Base-by-base conservation (phyloP, 2,113 vertebrate species). In the Piaya cayana region DNA sequence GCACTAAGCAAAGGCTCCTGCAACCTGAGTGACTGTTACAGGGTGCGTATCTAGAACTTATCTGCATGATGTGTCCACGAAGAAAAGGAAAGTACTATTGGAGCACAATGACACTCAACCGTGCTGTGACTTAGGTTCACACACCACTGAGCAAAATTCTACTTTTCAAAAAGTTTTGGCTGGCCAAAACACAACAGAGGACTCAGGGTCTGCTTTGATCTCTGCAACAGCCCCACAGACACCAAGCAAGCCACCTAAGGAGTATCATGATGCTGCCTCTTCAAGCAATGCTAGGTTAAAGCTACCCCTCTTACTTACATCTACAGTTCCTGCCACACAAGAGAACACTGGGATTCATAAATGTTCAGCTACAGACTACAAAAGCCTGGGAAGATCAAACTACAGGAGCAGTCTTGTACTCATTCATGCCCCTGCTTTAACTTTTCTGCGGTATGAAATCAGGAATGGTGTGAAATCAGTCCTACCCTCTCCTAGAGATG, bases 1-100 rank as follows among this genome's bases (percentile, higher is more conserved):
- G 23, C 49, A 52, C 55, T 3, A 3, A 69, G 72, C 67, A 78
- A 72, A 67, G 27, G 29, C 62, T 79, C 42, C 43, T 6, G 8
- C 2, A 9, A 56, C 23, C 29, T 17, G 19, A 63, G 43, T 1
- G 1, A 36, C 1, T 1, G 26, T n/a, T 43, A 11, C 58, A 53
- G 23, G 15, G 15, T 3, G 4, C 19, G 32, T 39, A 23, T 29
- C 27, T 37, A 65, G 13, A 27, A 52, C 13, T 29, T 8, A 42
- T 29, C 69, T 27, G 30, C 45, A 22, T 1, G 10, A 47, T 2
- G 0, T 11, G n/a, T 43, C 50, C 3, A 0, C 20, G 18, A 85
- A 49, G 15, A 32, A n/a, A 55, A 84, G 32, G 13, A 43, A 34
- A 49, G 15, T 1, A 1, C 47, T 29, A 20, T 12, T 2, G 12